Evolutionary conservation across 2,797 vertebrate species (phyloP).

Genomic region (Pteropus rufus): DNA sequence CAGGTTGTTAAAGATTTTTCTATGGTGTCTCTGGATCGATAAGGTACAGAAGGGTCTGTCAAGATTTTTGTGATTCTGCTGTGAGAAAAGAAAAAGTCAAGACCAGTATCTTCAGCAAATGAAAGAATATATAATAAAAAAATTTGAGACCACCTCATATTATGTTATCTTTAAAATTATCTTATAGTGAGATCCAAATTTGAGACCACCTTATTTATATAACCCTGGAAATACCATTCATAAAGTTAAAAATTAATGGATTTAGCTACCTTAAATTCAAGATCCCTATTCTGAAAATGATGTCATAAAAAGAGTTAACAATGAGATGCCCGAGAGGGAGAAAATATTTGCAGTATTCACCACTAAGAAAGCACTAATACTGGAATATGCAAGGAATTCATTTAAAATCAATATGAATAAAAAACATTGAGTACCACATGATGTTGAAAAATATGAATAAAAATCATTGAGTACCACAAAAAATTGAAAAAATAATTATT

Average conservation of each 20-base stretch:
- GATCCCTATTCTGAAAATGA: background rate
- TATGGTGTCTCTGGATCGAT: background rate
- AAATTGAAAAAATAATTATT: background rate
- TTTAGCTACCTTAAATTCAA: background rate
- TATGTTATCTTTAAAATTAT: too few relatives aligned
- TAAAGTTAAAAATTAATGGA: background rate
- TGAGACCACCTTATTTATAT: background rate
- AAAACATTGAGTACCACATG: background rate
- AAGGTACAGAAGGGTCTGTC: slow-evolving; percentile 6
- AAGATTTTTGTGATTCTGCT: slow-evolving; percentile 48
- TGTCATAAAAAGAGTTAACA: background rate
- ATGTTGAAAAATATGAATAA: background rate
- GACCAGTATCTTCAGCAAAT: background rate
- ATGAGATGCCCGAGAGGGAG: background rate
- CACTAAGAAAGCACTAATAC: background rate
- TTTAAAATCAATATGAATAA: background rate
- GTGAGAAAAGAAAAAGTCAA: slow-evolving; percentile 28
- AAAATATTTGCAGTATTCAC: background rate
- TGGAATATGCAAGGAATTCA: background rate
- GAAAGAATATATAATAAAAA: background rate
- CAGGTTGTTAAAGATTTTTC: slow-evolving; percentile 24
- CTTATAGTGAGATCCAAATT: background rate
- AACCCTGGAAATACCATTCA: background rate
- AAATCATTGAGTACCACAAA: background rate
- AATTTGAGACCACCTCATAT: background rate